A percentile compares a stretch with the other conserved stretches of the same genome.
Conservation (phyloP, 1,140 invertebrate species). For the Glossosoma conforme region DNA sequence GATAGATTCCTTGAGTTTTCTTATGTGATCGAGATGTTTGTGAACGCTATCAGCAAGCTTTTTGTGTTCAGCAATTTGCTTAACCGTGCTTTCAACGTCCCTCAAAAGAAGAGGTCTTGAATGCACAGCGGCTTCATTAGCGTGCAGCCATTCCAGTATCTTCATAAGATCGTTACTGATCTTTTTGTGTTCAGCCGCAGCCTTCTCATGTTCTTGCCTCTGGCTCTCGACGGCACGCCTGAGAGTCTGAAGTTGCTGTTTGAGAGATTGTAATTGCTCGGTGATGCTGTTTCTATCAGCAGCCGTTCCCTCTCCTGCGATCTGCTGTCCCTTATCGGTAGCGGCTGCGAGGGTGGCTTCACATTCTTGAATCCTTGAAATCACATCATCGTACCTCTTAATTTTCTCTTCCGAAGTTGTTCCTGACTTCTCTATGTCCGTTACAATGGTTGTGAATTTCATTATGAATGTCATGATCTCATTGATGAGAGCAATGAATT, state of each 20-base stretch:
- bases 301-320: slow-evolving; percentile 79
- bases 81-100: slow-evolving; percentile 72
- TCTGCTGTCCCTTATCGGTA: slow-evolving; percentile 86
- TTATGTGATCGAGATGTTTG: slow-evolving; percentile 64
- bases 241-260: slow-evolving; percentile 75
- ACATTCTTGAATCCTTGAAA: slow-evolving; percentile 79
- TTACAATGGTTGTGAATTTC: slow-evolving; percentile 80
- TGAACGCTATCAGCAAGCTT: slow-evolving; percentile 65
- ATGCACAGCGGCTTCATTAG: slow-evolving; percentile 76
- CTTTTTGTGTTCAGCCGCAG: slow-evolving; percentile 82
- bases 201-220: slow-evolving; percentile 78
- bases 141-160: slow-evolving; percentile 78
- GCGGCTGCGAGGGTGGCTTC: slow-evolving; percentile 82
- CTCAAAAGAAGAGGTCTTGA: slow-evolving; percentile 76
- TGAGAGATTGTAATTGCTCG: slow-evolving; percentile 79
- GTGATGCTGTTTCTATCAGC: slow-evolving; percentile 83
- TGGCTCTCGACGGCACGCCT: slow-evolving; percentile 78
- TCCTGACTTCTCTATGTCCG: slow-evolving; percentile 76
- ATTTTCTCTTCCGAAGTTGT: slow-evolving; percentile 82
- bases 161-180: slow-evolving; percentile 74
- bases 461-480: slow-evolving; percentile 84
- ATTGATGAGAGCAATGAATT: slow-evolving; percentile 77
- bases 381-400: slow-evolving; percentile 79
- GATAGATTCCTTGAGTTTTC: slow-evolving; percentile 61
- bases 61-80: slow-evolving; percentile 75